phyloP scores from a whole-genome alignment of 2,888 invertebrate genomes.

The Buathra laborator region DNA sequence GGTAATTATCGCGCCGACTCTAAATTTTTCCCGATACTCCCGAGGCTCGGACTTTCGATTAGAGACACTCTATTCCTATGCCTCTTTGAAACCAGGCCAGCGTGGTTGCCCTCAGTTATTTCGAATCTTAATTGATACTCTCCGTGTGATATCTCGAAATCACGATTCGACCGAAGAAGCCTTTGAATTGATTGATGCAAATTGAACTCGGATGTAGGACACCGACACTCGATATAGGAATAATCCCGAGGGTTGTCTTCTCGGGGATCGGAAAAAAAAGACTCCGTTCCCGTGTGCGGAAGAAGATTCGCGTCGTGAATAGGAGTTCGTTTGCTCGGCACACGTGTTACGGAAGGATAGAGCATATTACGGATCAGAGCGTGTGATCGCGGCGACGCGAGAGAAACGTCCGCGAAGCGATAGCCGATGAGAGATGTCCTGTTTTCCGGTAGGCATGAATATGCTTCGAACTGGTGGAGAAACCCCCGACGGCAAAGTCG shows the following conservation, averaged over 20 bases:
- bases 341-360: slow-evolving; percentile 41
- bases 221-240: not conserved
- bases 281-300: slow-evolving; percentile 6
- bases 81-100: not conserved
- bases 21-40: not conserved
- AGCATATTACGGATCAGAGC: slow-evolving; percentile 27
- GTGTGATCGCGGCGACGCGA: slow-evolving; percentile 23
- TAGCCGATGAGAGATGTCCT: slow-evolving; percentile 35
- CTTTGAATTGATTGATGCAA: slow-evolving; percentile 20
- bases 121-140: not conserved
- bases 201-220: slow-evolving; percentile 11
- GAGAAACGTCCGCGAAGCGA: slow-evolving; percentile 22
- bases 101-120: not conserved
- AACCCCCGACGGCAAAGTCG: slow-evolving; percentile 51
- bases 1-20: not conserved
- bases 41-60: not conserved
- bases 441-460: slow-evolving; percentile 38
- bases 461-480: not conserved
- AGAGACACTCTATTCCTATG: not conserved
- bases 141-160: not conserved
- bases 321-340: slow-evolving; percentile 74
- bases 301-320: slow-evolving; percentile 69
- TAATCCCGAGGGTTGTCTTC: not conserved
- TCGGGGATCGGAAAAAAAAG: slow-evolving; percentile 11
- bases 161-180: not conserved